Percentiles rank a stretch among this genome's conserved stretches.
These are phyloP conservation scores for Megaleporinus macrocephalus DNA, from an alignment of 2,113 vertebrate species.

Conservation along the genomic window DNA sequence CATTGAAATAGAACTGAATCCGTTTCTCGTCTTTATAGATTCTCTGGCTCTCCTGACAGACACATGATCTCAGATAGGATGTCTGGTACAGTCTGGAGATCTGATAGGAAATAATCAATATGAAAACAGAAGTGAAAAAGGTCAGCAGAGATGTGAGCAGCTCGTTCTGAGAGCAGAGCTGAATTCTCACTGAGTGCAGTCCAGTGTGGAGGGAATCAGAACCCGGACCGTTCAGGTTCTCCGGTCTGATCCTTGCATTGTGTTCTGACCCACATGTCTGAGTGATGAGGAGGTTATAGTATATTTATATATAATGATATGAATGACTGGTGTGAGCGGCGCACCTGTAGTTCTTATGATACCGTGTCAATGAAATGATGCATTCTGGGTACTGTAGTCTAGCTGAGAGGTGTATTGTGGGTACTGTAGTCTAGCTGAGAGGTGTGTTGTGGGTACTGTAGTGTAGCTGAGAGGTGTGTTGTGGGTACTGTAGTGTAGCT, in stretches of 20 bases:
- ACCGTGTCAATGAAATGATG: not conserved
- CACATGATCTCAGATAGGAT: not conserved
- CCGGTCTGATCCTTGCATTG: not conserved
- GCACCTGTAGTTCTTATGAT: no score
- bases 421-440: no score
- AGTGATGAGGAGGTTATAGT: no score
- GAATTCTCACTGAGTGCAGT: not conserved
- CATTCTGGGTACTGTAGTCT: not conserved
- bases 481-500: no score
- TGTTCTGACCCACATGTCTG: not conserved
- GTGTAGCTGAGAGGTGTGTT: no score
- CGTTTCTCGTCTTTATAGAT: not conserved
- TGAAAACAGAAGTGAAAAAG: not conserved
- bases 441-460: no score
- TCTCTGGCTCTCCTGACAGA: not conserved
- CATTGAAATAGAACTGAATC: slow-evolving; percentile 5
- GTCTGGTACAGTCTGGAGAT: not conserved
- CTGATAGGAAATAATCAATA: not conserved
- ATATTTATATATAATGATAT: not conserved
- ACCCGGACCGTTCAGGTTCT: not conserved
- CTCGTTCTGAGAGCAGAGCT: not conserved
- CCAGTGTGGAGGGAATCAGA: not conserved
- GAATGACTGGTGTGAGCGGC: not conserved
- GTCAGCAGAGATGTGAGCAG: not conserved
- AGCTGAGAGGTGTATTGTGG: not conserved